Evolutionary conservation across 2,888 invertebrate species (phyloP), one percentile per base, ranked within the genome.

Genomic region (Psylliodes chrysocephalus): DNA sequence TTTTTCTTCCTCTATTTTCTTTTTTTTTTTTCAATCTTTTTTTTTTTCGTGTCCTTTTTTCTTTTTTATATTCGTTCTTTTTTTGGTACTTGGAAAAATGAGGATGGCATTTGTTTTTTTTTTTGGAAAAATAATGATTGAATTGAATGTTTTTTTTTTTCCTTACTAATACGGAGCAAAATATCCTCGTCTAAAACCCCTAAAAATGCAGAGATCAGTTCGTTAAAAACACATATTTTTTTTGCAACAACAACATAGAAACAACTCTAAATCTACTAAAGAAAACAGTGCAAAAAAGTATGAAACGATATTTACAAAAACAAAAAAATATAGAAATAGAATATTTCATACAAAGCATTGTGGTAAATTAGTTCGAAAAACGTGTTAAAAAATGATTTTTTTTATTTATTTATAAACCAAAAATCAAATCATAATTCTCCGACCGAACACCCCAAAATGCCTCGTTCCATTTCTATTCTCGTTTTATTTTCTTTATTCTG

Each of bases 171-270:
- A 90, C 73, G 90, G 90, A 80, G 85, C 85, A 84, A 87, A 90
- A 85, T 88, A 90, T 77, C 82, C 90, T 81, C 90, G 88, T 83
- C 90, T 88, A 84, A 84, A 88, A 81, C 86, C 88, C 87, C 90
- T 90, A 86, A 82, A 84, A 86, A 85, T 84, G 85, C 84, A 83
- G 73, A 78, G 66, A 78, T 77, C 77, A 78, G 77, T 76, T 76
- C 78, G 71, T 76, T 77, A 74, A 77, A 73, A 75, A 62, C 69
- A 65, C 67, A 68, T 63, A 62, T 53, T 67, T 60, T 71, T 64
- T 62, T 60, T 35, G 47, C 46, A 68, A n/a, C 40, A 59, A 64
- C 66, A 73, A 74, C 72, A 71, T 69, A 75, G 76, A 73, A 75
- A 76, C 76, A 77, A 76, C 79, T 75, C 49, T 15, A 49, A 55